phyloP scores from a whole-genome alignment of 2,113 vertebrate genomes.

The Charadrius vociferus region DNA sequence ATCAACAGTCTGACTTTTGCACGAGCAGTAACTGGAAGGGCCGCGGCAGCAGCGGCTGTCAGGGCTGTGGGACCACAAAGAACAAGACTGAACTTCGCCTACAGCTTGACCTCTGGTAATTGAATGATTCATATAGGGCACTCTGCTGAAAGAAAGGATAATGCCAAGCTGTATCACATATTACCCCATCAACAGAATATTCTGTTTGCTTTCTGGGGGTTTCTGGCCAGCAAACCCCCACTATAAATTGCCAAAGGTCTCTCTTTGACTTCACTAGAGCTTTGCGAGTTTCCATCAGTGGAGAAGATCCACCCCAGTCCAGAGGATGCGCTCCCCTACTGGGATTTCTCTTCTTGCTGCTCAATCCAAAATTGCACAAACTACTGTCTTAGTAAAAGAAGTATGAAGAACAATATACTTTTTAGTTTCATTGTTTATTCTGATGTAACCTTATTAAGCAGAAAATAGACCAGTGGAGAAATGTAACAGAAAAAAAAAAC shows the following conservation, averaged over 20 bases:
- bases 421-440: slow-evolving; percentile 4
- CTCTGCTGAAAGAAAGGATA: neutral
- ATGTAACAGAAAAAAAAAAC: neutral
- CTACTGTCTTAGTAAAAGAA: neutral
- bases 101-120: neutral
- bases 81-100: neutral
- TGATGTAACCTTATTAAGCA: neutral
- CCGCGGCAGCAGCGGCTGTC: neutral
- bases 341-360: neutral
- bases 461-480: neutral
- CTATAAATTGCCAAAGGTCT: neutral
- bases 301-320: neutral
- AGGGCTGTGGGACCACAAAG: neutral
- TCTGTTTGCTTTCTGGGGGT: neutral
- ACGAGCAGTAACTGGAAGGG: neutral
- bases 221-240: neutral
- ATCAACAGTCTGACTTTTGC: neutral
- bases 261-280: neutral
- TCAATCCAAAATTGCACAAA: neutral
- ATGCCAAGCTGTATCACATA: fast-evolving
- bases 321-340: neutral
- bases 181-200: neutral
- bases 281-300: neutral
- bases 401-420: neutral
- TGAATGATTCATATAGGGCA: neutral